Percentiles rank a stretch among this genome's conserved stretches.
These are phyloP conservation scores for Leptosomus discolor DNA, from an alignment of 2,113 vertebrate genomes.

Conservation along the genomic window DNA sequence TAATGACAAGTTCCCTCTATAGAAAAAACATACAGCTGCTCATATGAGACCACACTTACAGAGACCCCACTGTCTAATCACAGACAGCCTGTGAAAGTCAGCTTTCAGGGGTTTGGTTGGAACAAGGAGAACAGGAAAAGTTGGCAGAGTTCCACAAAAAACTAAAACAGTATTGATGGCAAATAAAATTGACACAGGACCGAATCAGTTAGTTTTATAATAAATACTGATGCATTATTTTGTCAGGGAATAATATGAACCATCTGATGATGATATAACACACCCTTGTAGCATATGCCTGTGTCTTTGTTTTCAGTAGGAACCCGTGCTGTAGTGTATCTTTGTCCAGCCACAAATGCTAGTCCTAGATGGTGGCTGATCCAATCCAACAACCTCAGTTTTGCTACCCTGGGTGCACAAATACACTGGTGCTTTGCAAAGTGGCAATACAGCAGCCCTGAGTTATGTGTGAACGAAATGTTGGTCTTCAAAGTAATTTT, in stretches of 20 bases:
- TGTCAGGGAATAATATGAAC: conserved; percentile 17
- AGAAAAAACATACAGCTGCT: conserved; percentile 75
- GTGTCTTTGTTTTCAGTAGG: background rate
- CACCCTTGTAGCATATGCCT: background rate
- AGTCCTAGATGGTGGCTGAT: background rate
- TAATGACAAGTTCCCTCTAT: conserved; percentile 69
- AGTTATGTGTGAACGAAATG: background rate
- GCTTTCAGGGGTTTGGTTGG: conserved; percentile 51
- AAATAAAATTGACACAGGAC: conserved; percentile 42
- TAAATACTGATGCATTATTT: conserved; percentile 10
- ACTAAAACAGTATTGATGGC: conserved; percentile 18
- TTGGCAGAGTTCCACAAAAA: conserved; percentile 65
- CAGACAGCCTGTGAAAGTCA: conserved; percentile 51
- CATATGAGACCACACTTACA: conserved; percentile 68
- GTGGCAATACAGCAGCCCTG: background rate
- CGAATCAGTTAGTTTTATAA: conserved; percentile 28
- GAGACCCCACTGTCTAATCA: conserved; percentile 74
- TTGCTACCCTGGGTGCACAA: background rate
- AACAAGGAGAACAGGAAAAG: conserved; percentile 43
- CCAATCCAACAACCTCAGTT: background rate
- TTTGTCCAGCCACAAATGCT: background rate
- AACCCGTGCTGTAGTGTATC: background rate
- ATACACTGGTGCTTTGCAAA: background rate
- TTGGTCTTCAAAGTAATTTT: background rate
- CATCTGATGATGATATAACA: conserved; percentile 15